Conservation (phyloP, 2,888 invertebrate genomes). For the Cloeon dipterum region DNA sequence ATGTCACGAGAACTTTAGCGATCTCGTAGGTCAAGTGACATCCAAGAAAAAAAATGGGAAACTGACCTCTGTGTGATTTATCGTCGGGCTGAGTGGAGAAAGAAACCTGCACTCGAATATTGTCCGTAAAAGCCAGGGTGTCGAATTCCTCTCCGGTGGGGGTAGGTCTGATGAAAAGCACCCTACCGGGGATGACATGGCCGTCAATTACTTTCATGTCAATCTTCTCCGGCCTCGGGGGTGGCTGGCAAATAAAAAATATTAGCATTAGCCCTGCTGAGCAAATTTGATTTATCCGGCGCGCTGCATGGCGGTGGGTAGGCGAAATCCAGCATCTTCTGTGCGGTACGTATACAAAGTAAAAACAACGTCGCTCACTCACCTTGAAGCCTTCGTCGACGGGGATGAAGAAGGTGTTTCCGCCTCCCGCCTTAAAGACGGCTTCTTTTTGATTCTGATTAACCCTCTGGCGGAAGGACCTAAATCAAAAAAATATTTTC, state of each 20-base stretch:
- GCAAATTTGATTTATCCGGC: background rate
- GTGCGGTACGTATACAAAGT: no score
- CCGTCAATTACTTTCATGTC: constrained; percentile 72
- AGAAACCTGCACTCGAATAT: constrained; percentile 59
- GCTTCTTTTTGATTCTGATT: constrained; percentile 44
- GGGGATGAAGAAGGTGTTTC: constrained; percentile 75
- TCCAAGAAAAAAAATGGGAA: no score
- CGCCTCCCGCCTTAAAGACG: constrained; percentile 52
- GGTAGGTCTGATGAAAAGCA: constrained; percentile 67
- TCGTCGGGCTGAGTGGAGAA: constrained; percentile 50
- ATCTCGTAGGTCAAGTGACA: no score
- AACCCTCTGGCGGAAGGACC: constrained; percentile 53
- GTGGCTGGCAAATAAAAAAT: constrained; percentile 24
- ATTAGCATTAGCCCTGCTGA: constrained; percentile 4
- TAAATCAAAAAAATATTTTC: constrained; percentile 17
- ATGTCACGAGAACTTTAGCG: no score
- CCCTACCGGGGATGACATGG: constrained; percentile 69
- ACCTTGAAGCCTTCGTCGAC: constrained; percentile 79
- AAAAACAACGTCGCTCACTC: constrained; percentile 12
- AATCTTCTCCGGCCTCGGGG: constrained; percentile 45
- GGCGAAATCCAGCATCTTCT: background rate
- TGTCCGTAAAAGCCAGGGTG: constrained; percentile 62
- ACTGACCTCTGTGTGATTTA: constrained; percentile 34
- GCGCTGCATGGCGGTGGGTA: constrained; percentile 1
- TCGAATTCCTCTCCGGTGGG: constrained; percentile 46